Percentiles rank a stretch among this genome's conserved stretches.
phyloP scores from a whole-genome alignment of 2,888 invertebrate species.

The Drosophila hamatofila region DNA sequence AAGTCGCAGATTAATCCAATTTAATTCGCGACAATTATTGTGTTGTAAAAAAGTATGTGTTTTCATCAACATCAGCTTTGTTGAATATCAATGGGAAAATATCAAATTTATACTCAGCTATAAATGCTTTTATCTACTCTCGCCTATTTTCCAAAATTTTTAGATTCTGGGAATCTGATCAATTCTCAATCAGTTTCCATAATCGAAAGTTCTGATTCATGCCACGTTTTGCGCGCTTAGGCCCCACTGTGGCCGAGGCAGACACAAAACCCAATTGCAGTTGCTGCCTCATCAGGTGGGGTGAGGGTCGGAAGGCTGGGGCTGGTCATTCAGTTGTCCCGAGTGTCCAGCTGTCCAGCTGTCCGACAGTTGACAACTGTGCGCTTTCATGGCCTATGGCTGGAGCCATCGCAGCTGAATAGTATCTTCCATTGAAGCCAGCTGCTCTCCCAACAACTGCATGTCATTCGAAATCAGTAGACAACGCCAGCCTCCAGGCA shows the following conservation, averaged over 20 bases:
- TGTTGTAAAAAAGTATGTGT: too few species aligned
- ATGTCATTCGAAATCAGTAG: constrained; percentile 73
- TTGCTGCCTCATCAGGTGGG: not conserved
- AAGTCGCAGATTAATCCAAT: too few species aligned
- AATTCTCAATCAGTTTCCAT: too few species aligned
- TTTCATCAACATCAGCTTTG: too few species aligned
- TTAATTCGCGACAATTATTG: too few species aligned
- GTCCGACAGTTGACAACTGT: constrained; percentile 67
- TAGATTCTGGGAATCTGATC: too few species aligned
- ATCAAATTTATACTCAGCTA: too few species aligned
- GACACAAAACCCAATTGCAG: constrained; percentile 15
- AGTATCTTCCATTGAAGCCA: constrained; percentile 51
- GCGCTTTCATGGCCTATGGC: constrained; percentile 72
- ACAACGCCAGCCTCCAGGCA: constrained; percentile 35
- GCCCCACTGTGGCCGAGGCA: not conserved
- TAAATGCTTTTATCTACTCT: too few species aligned
- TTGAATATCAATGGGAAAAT: too few species aligned
- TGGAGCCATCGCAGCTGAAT: constrained; percentile 23
- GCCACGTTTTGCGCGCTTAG: too few species aligned
- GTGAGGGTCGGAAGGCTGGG: not conserved
- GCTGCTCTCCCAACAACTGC: constrained; percentile 37
- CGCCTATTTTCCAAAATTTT: too few species aligned
- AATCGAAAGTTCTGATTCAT: too few species aligned
- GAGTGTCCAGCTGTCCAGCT: not conserved
- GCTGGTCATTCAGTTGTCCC: constrained; percentile 15